Conservation (phyloP, 2,888 invertebrate species). For the Pseudoips prasinana region DNA sequence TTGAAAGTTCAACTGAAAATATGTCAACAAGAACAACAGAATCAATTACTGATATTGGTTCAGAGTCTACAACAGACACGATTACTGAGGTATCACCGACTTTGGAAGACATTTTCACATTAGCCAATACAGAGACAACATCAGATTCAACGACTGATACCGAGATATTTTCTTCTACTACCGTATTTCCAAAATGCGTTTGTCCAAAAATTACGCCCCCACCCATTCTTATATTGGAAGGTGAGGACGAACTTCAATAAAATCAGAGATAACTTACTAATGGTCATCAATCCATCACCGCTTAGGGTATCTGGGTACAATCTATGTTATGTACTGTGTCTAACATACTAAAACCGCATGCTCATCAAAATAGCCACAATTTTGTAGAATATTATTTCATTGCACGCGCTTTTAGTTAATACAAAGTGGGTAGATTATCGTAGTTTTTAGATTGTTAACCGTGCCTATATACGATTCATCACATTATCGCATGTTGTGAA, state of each 20-base stretch:
- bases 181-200: conserved; percentile 52
- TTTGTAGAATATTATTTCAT: conserved; percentile 28
- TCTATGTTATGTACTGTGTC: conserved; percentile 23
- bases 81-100: conserved; percentile 23
- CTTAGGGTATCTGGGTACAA: conserved; percentile 43
- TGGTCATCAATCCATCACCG: conserved; percentile 56
- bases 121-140: conserved; percentile 34
- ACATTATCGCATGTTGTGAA: conserved; percentile 52
- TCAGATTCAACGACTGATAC: conserved; percentile 46
- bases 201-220: conserved; percentile 78
- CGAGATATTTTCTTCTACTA: conserved; percentile 43
- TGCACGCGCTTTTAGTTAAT: conserved; percentile 46
- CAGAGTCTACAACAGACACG: conserved; percentile 11
- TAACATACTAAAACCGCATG: conserved; percentile 69
- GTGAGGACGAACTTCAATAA: conserved; percentile 82
- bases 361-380: conserved; percentile 20
- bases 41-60: conserved; percentile 5
- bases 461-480: conserved; percentile 40
- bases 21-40: conserved; percentile 18
- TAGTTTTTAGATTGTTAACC: conserved; percentile 16
- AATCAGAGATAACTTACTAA: conserved; percentile 68
- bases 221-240: conserved; percentile 93
- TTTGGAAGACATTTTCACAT: conserved; percentile 24
- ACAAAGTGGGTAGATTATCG: conserved; percentile 17
- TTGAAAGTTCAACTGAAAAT: conserved; percentile 12